Base-by-base conservation (phyloP, 2,888 invertebrate genomes). In the Agrotis puta region DNA sequence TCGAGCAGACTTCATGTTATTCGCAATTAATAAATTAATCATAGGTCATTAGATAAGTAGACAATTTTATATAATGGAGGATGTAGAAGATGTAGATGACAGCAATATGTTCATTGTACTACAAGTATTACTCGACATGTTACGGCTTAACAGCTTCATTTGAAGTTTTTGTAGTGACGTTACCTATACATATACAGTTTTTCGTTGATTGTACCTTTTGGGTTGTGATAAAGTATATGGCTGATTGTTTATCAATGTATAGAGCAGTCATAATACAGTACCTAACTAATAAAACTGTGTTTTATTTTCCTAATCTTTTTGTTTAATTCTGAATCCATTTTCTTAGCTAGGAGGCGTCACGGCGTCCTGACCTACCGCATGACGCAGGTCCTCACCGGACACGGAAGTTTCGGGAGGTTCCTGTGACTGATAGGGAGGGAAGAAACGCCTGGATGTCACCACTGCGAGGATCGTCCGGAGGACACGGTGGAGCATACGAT, bases 141-240 rank as follows among this genome's bases (percentile, higher is more conserved):
- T 82, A 84, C 79, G 75, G 87, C 86, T 87, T 87, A 81, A 77
- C 83, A 77, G 87, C 85, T 86, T 88, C 80, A 77, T 78, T 86
- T 81, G 83, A 84, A 81, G 75, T 74, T 84, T 88, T 86, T 88
- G 86, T 88, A 87, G 85, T 69, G 68, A 79, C 53, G 58, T 79
- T 78, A 85, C 53, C 33, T 50, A 45, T 66, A 51, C 53, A 79
- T 51, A 39, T 66, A 82, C 57, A 65, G 61, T 64, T 79, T 84
- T 82, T 82, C 63, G 82, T 79, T 80, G 72, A 78, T 78, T 83
- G 65, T 85, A 84, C 70, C 81, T 87, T 92, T 92, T 93, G 87
- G 93, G 93, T 94, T 95, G 94, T 94, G 94, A 94, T 88, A 85
- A 86, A 83, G 87, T 87, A 88, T 88, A 91, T 90, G 90, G 90